Evolutionary conservation across 2,797 vertebrate genomes (phyloP).

Genomic region (Limosa lapponica): DNA sequence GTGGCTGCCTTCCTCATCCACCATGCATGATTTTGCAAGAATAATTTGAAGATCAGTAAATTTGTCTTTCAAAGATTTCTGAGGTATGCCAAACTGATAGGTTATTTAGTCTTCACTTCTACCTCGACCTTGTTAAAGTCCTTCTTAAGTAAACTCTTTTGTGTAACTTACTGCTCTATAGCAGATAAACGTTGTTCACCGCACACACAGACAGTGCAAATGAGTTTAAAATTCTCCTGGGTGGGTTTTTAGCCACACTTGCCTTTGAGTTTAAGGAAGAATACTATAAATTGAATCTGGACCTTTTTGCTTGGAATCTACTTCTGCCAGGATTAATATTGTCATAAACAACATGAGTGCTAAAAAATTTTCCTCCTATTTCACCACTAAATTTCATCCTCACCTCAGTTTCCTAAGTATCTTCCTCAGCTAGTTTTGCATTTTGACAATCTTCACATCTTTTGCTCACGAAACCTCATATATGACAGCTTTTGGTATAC

Average conservation of each 20-base stretch:
- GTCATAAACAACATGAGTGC: not conserved
- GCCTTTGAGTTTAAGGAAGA: not conserved
- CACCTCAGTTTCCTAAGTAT: not conserved
- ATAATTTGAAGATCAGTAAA: not conserved
- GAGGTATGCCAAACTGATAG: not conserved
- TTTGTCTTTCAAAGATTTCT: not conserved
- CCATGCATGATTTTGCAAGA: not conserved
- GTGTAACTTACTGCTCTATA: not conserved
- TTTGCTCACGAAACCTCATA: not conserved
- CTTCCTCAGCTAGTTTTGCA: not conserved
- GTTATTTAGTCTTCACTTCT: not conserved
- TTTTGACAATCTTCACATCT: not conserved
- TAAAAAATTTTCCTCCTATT: not conserved
- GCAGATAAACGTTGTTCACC: not conserved
- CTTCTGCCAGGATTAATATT: not conserved
- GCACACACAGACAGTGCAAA: not conserved
- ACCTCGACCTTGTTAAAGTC: not conserved
- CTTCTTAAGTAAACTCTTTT: not conserved
- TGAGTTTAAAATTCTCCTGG: not conserved
- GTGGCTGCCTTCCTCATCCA: not conserved
- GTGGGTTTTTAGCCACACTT: not conserved
- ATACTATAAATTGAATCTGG: not conserved
- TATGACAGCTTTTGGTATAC: not conserved
- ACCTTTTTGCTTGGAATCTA: not conserved
- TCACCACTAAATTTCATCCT: not conserved